A percentile compares a stretch with the other conserved stretches of the same genome.
phyloP scores from a whole-genome alignment of 2,113 vertebrate species.

The Lepus timidus region DNA sequence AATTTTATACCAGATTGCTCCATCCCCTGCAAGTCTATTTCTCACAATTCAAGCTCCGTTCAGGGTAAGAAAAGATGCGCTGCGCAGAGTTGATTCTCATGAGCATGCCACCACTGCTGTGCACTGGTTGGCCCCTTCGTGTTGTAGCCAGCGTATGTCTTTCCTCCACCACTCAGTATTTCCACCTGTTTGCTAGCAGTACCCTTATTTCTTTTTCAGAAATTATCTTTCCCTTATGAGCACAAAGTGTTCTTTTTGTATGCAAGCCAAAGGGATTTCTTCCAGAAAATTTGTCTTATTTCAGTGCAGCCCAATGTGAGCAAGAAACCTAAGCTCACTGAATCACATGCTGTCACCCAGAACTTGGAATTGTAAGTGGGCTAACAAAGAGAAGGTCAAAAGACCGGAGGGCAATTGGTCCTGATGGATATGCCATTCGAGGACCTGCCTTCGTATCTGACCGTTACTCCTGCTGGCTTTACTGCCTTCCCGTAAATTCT shows the following conservation, averaged over 20 bases:
- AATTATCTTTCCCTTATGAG: background rate
- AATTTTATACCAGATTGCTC: background rate
- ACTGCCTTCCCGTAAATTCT: background rate
- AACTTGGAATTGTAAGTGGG: background rate
- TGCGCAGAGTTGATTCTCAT: background rate
- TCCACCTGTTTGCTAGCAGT: background rate
- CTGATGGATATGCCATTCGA: accelerated
- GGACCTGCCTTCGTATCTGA: background rate
- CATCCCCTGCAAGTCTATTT: background rate
- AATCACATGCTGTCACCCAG: background rate
- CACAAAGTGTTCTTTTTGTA: background rate
- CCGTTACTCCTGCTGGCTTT: background rate
- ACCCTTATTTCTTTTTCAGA: background rate
- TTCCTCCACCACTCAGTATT: too few relatives aligned
- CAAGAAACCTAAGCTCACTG: accelerated
- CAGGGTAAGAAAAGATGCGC: background rate
- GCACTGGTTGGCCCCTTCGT: background rate
- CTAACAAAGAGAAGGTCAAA: background rate
- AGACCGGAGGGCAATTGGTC: background rate
- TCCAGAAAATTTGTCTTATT: background rate
- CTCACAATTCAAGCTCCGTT: background rate
- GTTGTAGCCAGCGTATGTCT: background rate
- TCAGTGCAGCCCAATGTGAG: background rate
- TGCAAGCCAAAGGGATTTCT: background rate
- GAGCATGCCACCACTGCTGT: too few relatives aligned